A percentile compares a stretch with the other conserved stretches of the same genome.
Evolutionary conservation across 2,797 vertebrate species (phyloP).

Genomic region (Channallabes apus): DNA sequence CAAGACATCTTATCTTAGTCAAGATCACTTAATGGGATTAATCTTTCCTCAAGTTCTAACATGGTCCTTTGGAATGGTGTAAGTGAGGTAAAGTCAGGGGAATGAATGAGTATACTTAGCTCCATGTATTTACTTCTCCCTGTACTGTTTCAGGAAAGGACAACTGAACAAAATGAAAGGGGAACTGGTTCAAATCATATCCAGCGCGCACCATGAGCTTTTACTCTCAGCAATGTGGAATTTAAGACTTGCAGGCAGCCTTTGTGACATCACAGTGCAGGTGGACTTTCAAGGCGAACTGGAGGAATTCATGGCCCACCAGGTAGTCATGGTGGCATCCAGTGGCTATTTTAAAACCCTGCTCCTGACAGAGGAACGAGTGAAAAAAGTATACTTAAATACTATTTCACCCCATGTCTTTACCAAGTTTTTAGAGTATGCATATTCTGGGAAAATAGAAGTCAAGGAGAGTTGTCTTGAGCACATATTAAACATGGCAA

Average conservation of each 20-base stretch:
- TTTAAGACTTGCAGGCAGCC: constrained; percentile 80
- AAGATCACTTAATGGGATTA: background rate
- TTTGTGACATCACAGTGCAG: constrained; percentile 88
- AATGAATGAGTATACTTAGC: background rate
- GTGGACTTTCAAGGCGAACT: constrained; percentile 84
- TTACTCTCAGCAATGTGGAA: constrained; percentile 86
- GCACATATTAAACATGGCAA: constrained; percentile 80
- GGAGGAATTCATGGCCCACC: constrained; percentile 88
- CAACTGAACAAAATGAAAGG: constrained; percentile 74
- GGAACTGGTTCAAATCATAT: constrained; percentile 80
- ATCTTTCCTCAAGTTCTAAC: background rate
- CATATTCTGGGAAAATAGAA: constrained; percentile 86
- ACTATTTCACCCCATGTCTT: constrained; percentile 81
- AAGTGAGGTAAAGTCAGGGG: no score
- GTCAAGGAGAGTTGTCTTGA: constrained; percentile 79
- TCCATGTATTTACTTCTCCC: background rate
- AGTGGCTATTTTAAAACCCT: constrained; percentile 91
- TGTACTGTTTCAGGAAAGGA: constrained; percentile 15
- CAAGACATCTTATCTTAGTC: background rate
- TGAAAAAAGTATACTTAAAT: constrained; percentile 75
- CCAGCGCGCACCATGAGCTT: constrained; percentile 80
- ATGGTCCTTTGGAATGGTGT: background rate
- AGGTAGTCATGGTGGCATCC: constrained; percentile 88
- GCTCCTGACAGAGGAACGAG: constrained; percentile 77
- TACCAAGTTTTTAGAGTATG: constrained; percentile 88